Conservation (phyloP, 2,888 invertebrate genomes). For the Rhabditoides inermis region DNA sequence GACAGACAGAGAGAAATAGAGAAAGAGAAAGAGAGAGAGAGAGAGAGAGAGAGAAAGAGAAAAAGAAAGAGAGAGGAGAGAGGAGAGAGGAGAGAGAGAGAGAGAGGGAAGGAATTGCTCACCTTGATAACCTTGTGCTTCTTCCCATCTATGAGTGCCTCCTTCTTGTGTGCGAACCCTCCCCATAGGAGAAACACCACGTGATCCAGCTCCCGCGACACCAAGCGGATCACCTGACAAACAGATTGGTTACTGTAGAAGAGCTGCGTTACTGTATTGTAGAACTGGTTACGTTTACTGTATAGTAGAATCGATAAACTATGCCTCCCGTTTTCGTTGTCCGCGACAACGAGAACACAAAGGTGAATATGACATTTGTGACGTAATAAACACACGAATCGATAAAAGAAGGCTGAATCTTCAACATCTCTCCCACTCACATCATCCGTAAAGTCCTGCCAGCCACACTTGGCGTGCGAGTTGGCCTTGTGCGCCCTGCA, state of each 20-base stretch:
- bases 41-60: conserved; percentile 1
- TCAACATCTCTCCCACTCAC: conserved; percentile 48
- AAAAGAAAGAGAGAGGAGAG: neutral
- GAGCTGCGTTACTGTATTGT: no score
- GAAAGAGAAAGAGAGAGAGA: neutral
- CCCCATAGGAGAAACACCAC: conserved; percentile 64
- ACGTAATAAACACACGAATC: no score
- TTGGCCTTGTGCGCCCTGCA: conserved; percentile 58
- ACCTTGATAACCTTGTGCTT: conserved; percentile 49
- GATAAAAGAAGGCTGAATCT: no score
- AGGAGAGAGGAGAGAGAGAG: conserved; percentile 3
- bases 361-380: no score
- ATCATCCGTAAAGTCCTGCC: conserved; percentile 62
- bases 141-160: conserved; percentile 54
- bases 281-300: no score
- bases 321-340: no score
- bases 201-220: conserved; percentile 25
- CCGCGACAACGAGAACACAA: no score
- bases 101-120: conserved; percentile 2
- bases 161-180: conserved; percentile 59
- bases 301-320: no score
- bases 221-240: conserved; percentile 13
- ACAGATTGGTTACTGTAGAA: no score
- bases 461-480: conserved; percentile 62
- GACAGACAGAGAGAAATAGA: no score